phyloP scores from a whole-genome alignment of 2,113 vertebrate species.

The Microcebus tavaratra region DNA sequence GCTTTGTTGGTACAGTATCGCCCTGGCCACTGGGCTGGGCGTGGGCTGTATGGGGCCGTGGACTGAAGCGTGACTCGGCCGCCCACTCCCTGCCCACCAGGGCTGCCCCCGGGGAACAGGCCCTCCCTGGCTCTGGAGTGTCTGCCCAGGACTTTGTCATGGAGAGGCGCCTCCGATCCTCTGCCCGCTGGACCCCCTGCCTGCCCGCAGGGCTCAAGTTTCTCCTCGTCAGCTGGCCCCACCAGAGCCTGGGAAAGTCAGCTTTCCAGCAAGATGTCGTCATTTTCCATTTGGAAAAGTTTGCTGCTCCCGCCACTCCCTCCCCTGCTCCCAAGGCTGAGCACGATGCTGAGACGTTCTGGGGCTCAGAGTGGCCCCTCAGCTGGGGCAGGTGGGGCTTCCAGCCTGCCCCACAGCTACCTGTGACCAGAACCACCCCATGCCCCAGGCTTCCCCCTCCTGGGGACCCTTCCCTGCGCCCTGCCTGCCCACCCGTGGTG shows the following conservation, averaged over 20 bases:
- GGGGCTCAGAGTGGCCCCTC: background rate
- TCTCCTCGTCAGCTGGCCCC: constrained; percentile 62
- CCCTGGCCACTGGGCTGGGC: background rate
- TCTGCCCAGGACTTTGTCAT: background rate
- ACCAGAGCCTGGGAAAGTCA: constrained; percentile 60
- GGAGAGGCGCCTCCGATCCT: background rate
- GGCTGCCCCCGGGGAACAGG: background rate
- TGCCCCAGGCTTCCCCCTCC: background rate
- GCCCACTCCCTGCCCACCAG: background rate
- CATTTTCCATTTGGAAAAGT: constrained; percentile 74
- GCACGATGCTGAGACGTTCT: background rate
- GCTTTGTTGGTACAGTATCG: background rate
- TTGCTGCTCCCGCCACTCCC: background rate
- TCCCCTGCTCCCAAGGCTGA: background rate
- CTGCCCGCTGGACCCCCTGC: constrained; percentile 51
- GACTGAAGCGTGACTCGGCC: background rate
- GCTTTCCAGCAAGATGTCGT: constrained; percentile 69
- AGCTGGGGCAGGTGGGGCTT: rapidly evolving
- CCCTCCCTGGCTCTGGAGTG: background rate
- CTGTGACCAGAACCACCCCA: background rate
- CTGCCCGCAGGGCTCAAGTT: constrained; percentile 68
- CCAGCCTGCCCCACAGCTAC: background rate
- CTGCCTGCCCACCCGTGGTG: background rate
- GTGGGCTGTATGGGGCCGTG: background rate
- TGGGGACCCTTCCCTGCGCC: background rate